A percentile compares a stretch with the other conserved stretches of the same genome.
Conservation (phyloP, 2,888 invertebrate genomes). For the Sipha maydis region DNA sequence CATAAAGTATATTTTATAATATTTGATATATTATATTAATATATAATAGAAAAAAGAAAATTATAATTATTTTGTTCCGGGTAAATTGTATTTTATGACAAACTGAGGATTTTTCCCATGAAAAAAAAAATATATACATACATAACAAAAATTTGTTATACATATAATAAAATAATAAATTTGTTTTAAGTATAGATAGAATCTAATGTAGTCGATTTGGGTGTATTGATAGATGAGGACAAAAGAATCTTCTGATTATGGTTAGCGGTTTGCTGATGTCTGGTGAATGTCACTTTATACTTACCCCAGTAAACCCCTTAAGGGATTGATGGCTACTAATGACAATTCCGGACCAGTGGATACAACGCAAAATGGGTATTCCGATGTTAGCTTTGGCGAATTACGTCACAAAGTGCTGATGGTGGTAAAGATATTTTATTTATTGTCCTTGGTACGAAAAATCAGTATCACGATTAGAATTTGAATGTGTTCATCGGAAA, state of each 20-base stretch:
- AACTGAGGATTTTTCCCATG: no score
- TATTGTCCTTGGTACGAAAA: not conserved
- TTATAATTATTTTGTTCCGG: no score
- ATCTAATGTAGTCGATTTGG: not conserved
- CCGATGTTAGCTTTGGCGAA: not conserved
- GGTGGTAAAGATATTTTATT: not conserved
- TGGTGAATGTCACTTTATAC: not conserved
- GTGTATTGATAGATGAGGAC: not conserved
- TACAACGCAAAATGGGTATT: not conserved
- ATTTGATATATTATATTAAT: no score
- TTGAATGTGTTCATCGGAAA: not conserved
- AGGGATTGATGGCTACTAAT: slow-evolving; percentile 29
- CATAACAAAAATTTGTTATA: no score
- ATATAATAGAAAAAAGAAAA: no score
- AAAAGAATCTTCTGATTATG: not conserved
- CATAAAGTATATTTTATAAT: no score
- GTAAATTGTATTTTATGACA: no score
- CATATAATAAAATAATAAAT: no score
- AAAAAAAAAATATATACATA: no score
- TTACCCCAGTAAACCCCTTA: not conserved
- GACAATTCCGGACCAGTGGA: not conserved
- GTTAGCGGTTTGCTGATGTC: slow-evolving; percentile 19
- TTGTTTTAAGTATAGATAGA: no score
- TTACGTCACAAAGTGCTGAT: not conserved
- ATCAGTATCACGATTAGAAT: not conserved